phyloP scores from a whole-genome alignment of 2,888 invertebrate species.

The Sphaerophoria taeniata region DNA sequence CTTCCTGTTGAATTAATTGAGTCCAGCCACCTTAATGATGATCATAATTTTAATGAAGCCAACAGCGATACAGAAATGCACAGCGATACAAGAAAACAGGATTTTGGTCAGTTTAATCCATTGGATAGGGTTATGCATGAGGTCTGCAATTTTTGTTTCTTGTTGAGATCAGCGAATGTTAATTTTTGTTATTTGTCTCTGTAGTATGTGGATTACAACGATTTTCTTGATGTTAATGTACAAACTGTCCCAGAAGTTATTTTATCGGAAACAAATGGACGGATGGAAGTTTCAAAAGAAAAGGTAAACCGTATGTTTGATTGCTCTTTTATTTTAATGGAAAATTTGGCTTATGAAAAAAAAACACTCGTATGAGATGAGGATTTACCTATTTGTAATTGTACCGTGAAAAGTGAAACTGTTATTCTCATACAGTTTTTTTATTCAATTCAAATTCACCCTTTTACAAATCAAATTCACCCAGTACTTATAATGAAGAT shows the following conservation, averaged over 20 bases:
- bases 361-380: too few relatives aligned
- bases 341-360: too few relatives aligned
- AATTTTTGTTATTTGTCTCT: not conserved
- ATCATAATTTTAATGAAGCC: not conserved
- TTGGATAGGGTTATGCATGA: constrained; percentile 54
- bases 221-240: constrained; percentile 77
- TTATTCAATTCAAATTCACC: too few relatives aligned
- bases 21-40: not conserved
- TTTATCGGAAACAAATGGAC: constrained; percentile 73
- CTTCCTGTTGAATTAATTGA: constrained; percentile 37
- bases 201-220: constrained; percentile 77
- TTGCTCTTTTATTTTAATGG: too few relatives aligned
- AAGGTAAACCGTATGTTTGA: constrained; percentile 38
- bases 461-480: too few relatives aligned
- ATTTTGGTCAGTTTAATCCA: constrained; percentile 51
- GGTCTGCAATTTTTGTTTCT: constrained; percentile 19
- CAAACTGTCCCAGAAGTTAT: constrained; percentile 76
- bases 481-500: too few relatives aligned
- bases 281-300: constrained; percentile 26
- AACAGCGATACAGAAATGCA: constrained; percentile 5
- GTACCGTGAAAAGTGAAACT: too few relatives aligned
- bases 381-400: too few relatives aligned
- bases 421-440: too few relatives aligned
- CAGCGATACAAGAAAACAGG: constrained; percentile 19
- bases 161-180: not conserved